phyloP scores from a whole-genome alignment of 2,113 vertebrate genomes.

The Shinisaurus crocodilurus region DNA sequence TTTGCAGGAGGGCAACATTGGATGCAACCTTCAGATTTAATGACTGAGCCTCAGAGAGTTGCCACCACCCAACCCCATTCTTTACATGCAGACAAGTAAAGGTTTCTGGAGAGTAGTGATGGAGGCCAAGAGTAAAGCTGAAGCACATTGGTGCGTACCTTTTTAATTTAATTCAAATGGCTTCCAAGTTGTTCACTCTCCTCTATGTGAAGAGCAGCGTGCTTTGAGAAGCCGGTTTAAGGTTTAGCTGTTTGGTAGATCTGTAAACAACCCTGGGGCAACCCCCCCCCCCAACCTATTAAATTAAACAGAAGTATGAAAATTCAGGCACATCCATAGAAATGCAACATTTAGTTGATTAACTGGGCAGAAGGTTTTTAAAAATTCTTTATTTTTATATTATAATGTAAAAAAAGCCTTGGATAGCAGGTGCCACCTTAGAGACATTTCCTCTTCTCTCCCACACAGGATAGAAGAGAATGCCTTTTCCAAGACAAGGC shows the following conservation, averaged over 20 bases:
- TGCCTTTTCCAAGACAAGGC: too few relatives aligned
- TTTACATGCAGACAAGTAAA: too few relatives aligned
- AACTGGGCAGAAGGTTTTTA: neutral
- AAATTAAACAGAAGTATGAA: neutral
- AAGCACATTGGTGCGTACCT: neutral
- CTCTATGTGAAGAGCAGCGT: neutral
- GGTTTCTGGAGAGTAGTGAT: neutral
- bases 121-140: neutral
- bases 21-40: neutral
- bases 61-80: neutral
- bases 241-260: neutral
- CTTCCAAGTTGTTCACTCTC: neutral
- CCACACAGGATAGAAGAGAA: neutral
- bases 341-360: neutral
- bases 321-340: neutral
- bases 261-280: neutral
- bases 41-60: neutral
- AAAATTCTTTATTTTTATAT: neutral
- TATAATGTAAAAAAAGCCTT: neutral
- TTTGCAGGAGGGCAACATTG: too few relatives aligned
- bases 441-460: neutral
- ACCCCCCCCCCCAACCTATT: neutral
- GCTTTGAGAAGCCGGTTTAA: neutral
- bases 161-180: neutral
- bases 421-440: neutral